phyloP scores from a whole-genome alignment of 2,888 invertebrate genomes.

The Alitta virens region DNA sequence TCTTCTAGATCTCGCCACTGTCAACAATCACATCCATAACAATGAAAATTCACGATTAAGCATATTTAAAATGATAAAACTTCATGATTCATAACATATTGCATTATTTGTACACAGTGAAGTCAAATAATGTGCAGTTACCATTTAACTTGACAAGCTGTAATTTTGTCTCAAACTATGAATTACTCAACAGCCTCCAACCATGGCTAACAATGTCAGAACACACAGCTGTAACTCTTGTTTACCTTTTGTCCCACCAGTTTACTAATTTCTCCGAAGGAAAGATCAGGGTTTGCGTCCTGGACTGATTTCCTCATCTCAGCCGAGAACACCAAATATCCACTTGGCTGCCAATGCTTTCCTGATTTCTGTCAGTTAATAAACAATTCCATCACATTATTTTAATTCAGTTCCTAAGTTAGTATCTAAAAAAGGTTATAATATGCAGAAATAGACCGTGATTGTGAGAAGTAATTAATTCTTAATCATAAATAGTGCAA shows the following conservation, averaged over 20 bases:
- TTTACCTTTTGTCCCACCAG: slow-evolving; percentile 72
- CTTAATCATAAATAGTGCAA: no score
- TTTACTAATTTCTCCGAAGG: slow-evolving; percentile 82
- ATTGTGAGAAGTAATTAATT: no score
- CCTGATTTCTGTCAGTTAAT: slow-evolving; percentile 3
- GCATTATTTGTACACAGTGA: no score
- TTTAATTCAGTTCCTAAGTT: not conserved
- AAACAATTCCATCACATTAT: not conserved
- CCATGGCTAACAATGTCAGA: no score
- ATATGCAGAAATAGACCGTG: not conserved
- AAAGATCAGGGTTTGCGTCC: slow-evolving; percentile 88
- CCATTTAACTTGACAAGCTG: no score
- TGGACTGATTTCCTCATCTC: slow-evolving; percentile 91
- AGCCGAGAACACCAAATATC: slow-evolving; percentile 96
- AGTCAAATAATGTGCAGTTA: no score
- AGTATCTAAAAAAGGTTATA: not conserved
- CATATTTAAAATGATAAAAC: no score
- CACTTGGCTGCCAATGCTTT: slow-evolving; percentile 64
- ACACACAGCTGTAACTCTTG: no score
- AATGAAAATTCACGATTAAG: no score
- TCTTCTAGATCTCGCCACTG: slow-evolving; percentile 92
- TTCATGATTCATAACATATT: no score
- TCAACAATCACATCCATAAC: slow-evolving; percentile 34
- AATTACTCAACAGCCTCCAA: no score
- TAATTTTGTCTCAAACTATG: no score